Evolutionary conservation across 2,113 vertebrate genomes (phyloP).

Genomic region (Hystrix brachyura): DNA sequence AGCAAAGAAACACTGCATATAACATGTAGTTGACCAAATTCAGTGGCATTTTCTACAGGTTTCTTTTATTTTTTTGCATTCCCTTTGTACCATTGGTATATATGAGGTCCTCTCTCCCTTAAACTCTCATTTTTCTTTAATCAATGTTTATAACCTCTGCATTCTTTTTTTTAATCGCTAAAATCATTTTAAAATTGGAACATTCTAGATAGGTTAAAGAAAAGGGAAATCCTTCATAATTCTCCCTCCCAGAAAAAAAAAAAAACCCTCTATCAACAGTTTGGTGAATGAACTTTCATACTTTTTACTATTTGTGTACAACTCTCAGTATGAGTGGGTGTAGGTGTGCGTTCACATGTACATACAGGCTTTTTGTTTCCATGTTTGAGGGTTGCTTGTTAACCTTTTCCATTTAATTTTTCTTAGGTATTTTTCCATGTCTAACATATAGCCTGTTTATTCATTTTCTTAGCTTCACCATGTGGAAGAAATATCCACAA

Average conservation of each 20-base stretch:
- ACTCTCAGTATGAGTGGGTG: background rate
- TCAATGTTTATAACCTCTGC: background rate
- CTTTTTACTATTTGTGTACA: background rate
- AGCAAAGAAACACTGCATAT: background rate
- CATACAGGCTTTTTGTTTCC: background rate
- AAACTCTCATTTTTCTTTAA: background rate
- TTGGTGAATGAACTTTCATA: background rate
- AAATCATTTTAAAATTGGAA: background rate
- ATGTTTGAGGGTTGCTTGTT: background rate
- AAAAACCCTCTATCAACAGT: background rate
- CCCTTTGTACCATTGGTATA: background rate
- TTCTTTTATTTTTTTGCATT: background rate
- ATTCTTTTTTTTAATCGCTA: slow-evolving; percentile 12
- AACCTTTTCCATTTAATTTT: slow-evolving; percentile 7
- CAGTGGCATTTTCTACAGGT: background rate
- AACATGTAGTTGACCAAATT: background rate
- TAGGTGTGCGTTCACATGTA: background rate
- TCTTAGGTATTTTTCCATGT: background rate
- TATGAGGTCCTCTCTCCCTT: background rate
- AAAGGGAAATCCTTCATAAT: background rate
- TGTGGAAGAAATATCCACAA: background rate
- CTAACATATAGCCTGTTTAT: background rate
- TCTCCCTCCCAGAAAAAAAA: background rate
- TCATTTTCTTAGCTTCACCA: background rate
- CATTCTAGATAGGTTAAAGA: background rate